These are phyloP conservation scores for Leptopilina clavipes DNA, from an alignment of 1,140 invertebrate species.

Conservation along the genomic window DNA sequence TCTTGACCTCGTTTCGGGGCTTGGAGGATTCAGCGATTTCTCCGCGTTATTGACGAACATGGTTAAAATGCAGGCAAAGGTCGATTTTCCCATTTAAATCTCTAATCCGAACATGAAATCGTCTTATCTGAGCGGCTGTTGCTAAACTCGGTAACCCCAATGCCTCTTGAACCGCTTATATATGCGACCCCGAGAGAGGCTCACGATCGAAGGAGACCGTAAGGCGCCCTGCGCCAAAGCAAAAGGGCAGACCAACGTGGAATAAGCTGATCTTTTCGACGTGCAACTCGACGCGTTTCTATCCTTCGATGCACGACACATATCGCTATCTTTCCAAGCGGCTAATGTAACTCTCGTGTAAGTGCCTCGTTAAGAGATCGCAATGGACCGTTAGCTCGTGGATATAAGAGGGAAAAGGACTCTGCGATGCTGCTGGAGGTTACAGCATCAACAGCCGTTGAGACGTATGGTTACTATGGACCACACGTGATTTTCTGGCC, in stretches of 20 bases:
- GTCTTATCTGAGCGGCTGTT: neutral
- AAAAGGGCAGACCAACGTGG: neutral
- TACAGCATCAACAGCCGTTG: slow-evolving; percentile 4
- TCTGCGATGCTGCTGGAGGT: slow-evolving; percentile 19
- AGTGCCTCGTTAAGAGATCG: slow-evolving; percentile 50
- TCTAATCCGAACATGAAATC: slow-evolving; percentile 14
- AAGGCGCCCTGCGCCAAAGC: slow-evolving; percentile 11
- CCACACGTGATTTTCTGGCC: slow-evolving; percentile 3
- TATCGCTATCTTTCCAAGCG: slow-evolving; percentile 51
- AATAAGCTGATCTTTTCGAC: slow-evolving; percentile 31
- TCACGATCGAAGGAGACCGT: neutral
- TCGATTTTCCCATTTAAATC: neutral
- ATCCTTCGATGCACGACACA: slow-evolving; percentile 46
- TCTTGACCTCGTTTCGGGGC: neutral
- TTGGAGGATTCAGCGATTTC: neutral
- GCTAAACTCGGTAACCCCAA: slow-evolving; percentile 14
- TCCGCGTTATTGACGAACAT: neutral
- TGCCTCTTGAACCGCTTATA: slow-evolving; percentile 5
- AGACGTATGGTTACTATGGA: neutral
- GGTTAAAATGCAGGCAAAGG: neutral
- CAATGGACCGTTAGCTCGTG: slow-evolving; percentile 52
- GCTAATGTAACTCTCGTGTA: slow-evolving; percentile 58
- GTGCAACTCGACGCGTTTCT: slow-evolving; percentile 12
- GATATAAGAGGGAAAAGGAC: slow-evolving; percentile 42
- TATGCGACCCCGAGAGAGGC: neutral